A percentile compares a stretch with the other conserved stretches of the same genome.
phyloP scores from a whole-genome alignment of 2,113 vertebrate genomes.

The Sclerurus mexicanus region DNA sequence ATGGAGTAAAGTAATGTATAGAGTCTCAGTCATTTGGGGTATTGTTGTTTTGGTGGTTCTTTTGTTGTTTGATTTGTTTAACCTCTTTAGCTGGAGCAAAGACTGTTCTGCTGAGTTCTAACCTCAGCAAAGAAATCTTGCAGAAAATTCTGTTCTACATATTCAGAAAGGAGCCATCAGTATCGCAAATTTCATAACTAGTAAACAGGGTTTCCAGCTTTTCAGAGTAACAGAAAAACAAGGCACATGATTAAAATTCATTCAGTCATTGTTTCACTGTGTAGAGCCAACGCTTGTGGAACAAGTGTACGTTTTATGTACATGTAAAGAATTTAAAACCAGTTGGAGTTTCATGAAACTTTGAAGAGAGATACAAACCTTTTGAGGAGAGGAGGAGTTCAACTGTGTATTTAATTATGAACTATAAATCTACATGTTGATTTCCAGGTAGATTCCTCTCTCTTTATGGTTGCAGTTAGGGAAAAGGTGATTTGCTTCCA shows the following conservation, averaged over 20 bases:
- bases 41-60: not conserved
- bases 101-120: not conserved
- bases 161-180: not conserved
- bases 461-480: not conserved
- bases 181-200: not conserved
- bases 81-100: not conserved
- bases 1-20: not conserved
- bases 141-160: not conserved
- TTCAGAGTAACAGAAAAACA: not conserved
- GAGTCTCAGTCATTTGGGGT: not conserved
- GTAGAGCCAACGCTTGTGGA: not conserved
- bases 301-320: not conserved
- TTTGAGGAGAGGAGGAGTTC: not conserved
- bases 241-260: not conserved
- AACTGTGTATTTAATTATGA: not conserved
- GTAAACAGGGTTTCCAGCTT: not conserved
- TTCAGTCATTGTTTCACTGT: not conserved
- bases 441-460: not conserved
- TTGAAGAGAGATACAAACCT: accelerated
- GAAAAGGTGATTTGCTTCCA: not conserved
- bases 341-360: not conserved
- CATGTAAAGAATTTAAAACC: not conserved
- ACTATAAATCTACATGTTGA: not conserved
- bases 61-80: not conserved
- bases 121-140: not conserved